Evolutionary conservation across 2,888 invertebrate species (phyloP).

Genomic region (Ochropleura plecta): DNA sequence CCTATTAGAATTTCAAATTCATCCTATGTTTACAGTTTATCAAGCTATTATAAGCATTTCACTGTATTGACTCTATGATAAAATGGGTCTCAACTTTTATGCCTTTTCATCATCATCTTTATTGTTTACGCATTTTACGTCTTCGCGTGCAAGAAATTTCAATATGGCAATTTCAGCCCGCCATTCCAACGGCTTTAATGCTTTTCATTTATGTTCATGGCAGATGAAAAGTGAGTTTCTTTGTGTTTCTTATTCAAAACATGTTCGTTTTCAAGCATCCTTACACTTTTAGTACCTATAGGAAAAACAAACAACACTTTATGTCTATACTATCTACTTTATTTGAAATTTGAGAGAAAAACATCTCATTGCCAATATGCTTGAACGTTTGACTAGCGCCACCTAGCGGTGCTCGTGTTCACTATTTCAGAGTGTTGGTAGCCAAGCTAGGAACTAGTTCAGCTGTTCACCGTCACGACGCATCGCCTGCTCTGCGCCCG

Average conservation of each 20-base stretch:
- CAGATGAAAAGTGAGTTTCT: conserved; percentile 14
- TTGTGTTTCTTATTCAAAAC: conserved; percentile 7
- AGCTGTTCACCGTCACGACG: conserved; percentile 11
- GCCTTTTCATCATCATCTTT: conserved; percentile 31
- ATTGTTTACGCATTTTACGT: conserved; percentile 44
- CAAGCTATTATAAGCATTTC: conserved; percentile 58
- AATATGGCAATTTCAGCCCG: conserved; percentile 22
- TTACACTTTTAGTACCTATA: not conserved
- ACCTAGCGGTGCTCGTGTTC: conserved; percentile 47
- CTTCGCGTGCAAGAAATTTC: conserved; percentile 30
- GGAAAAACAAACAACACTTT: conserved; percentile 10
- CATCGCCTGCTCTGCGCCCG: conserved; percentile 9
- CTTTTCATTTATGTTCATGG: conserved; percentile 27
- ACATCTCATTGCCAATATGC: not conserved
- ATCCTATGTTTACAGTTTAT: conserved; percentile 45
- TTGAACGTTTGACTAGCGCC: conserved; percentile 34
- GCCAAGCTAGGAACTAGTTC: conserved; percentile 26
- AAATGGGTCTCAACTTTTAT: conserved; percentile 44
- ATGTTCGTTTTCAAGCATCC: not conserved
- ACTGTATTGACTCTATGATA: conserved; percentile 43
- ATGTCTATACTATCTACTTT: too few species aligned
- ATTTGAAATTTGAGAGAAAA: not conserved
- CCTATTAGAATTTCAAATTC: conserved; percentile 51
- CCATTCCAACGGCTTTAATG: conserved; percentile 27
- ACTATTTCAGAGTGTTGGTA: conserved; percentile 37